Base-by-base conservation (phyloP, 1,140 invertebrate species). In the Trichonephila clavipes region DNA sequence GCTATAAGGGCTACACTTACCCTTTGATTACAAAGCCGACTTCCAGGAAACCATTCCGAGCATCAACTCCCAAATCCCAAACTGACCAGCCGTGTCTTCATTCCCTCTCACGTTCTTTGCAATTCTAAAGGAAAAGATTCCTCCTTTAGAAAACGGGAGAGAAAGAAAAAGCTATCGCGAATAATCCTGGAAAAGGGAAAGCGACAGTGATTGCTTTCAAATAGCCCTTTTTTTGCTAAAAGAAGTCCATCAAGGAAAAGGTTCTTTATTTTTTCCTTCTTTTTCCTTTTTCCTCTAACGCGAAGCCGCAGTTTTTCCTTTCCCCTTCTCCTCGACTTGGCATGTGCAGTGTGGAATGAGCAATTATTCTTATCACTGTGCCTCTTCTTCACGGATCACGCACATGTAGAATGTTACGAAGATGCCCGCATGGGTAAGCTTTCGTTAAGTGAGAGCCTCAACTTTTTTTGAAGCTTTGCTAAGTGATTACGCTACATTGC, bases 151-250 rank as follows among this genome's bases (percentile, higher is more conserved):
- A 88, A 64, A n/a, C 28, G 82, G 18, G 34, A 19, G 24, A 58
- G 44, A 89, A 24, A 77, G 66, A 89, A 77, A 89, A 66, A 89
- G 88, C 66, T 72, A 89, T 89, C 88, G 62, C 44, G 88, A 89
- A 89, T 89, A 89, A 89, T 89, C 88, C 66, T 61, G 44, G 69
- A 89, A 89, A 89, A 89, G 88, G 82, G 66, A 89, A 89, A 89
- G 69, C 64, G 88, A 89, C 88, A 89, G 88, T 89, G 64, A 89
- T 89, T 89, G 88, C 88, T 89, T 89, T 89, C 88, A 89, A 89
- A 89, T 89, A 89, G 88, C 64, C 82, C 51, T 66, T 89, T 89
- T 89, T 28, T 89, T 34, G 16, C 66, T 77, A 72, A 89, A 66
- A 89, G 66, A 89, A 89, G 28, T 89, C 88, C 51, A 89, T 89